Evolutionary conservation across 2,113 vertebrate species (phyloP), one percentile per base, ranked within the genome.

Genomic region (Chaenocephalus aceratus): DNA sequence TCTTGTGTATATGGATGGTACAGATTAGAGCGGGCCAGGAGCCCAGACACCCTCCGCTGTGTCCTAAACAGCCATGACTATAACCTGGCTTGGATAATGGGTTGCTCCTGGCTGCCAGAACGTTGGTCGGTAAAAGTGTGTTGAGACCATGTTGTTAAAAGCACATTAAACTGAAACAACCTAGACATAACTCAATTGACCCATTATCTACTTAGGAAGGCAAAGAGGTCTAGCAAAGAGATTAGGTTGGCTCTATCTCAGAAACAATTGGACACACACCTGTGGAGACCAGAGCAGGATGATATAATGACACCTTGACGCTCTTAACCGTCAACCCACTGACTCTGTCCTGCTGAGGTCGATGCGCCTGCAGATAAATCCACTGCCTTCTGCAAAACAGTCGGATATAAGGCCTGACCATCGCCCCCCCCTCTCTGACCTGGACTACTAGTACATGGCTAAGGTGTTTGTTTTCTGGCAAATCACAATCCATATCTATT

Each of bases 191-290:
- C 84, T 88, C 85, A 92, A 94, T 89, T 82, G 89, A 89, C 72
- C 78, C 63, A 91, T 92, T 93, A 91, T 92, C 87, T 91, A 91
- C 79, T 92, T 91, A 88, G 81, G 75, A 83, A 86, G 83, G 83
- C 85, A 82, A 46, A 68, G 86, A 85, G 87, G 88, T 92, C 86
- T 82, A 78, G 76, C 83, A 86, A 87, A 91, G 82, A 83, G 80
- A 88, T 91, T 88, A 88, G 58, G 72, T 82, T 94, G 93, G 89
- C 87, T 78, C 45, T 1, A 74, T 71, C 87, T 88, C 86, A 85
- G 63, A 77, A 70, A 83, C 83, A 88, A 88, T 92, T 91, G 77
- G 72, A 84, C 83, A 87, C 86, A 94, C 91, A 91, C 90, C 90
- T 91, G 89, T 80, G 80, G 75, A 82, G 58, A 89, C 49, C 75